Conservation (phyloP, 2,888 invertebrate species). For the Polydrusus pterygomalis region DNA sequence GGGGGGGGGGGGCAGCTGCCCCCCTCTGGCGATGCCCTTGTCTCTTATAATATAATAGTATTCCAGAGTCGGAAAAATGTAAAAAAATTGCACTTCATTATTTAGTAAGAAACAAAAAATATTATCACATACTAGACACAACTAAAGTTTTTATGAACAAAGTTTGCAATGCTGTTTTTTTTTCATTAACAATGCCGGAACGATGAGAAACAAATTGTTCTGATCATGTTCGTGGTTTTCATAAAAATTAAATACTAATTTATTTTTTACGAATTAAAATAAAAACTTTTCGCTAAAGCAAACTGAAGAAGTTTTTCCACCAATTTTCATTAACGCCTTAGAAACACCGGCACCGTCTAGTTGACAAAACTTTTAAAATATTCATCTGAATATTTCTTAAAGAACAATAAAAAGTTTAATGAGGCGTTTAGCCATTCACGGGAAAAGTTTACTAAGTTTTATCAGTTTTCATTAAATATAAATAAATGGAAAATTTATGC, state of each 20-base stretch:
- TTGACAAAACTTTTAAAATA: slow-evolving; percentile 48
- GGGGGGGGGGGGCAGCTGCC: too few species aligned
- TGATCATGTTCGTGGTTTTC: too few species aligned
- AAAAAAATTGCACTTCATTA: too few species aligned
- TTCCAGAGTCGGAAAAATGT: too few species aligned
- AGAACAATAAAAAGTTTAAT: slow-evolving; percentile 51
- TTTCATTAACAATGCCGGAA: too few species aligned
- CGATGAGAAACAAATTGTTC: too few species aligned
- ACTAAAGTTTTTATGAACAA: too few species aligned
- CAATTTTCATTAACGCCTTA: slow-evolving; percentile 56
- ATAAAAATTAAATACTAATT: slow-evolving; percentile 15
- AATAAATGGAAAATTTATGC: slow-evolving; percentile 29
- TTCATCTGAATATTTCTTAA: slow-evolving; percentile 49
- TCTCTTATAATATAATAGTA: too few species aligned
- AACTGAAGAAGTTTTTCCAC: not conserved
- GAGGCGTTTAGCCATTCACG: slow-evolving; percentile 44
- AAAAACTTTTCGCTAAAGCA: not conserved
- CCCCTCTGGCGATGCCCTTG: too few species aligned
- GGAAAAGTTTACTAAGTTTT: slow-evolving; percentile 37
- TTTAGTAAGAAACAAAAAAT: too few species aligned
- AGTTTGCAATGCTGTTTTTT: too few species aligned
- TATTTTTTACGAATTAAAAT: slow-evolving; percentile 8
- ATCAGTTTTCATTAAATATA: slow-evolving; percentile 37
- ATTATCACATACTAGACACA: too few species aligned
- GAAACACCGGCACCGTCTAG: slow-evolving; percentile 22